These are phyloP conservation scores for Sceliomorpha sp. DNA, from an alignment of 2,888 invertebrate genomes.

Conservation along the genomic window DNA sequence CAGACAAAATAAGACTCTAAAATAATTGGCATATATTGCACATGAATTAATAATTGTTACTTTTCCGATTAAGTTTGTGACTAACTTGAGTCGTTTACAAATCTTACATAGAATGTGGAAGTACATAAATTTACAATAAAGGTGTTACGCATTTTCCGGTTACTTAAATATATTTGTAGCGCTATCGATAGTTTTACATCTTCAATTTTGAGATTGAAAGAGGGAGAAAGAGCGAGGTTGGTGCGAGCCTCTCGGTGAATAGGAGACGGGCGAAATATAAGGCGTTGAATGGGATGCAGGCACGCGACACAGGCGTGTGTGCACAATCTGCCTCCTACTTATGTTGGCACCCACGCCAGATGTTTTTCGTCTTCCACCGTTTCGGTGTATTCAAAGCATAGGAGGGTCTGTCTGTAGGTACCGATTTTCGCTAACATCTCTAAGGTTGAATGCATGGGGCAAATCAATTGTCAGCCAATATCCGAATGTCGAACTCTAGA, in stretches of 20 bases:
- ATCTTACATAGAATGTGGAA: too few species aligned
- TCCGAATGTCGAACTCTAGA: too few species aligned
- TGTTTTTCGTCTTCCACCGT: constrained; percentile 60
- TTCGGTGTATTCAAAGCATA: constrained; percentile 7
- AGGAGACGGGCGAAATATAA: constrained; percentile 31
- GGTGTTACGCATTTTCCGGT: too few species aligned
- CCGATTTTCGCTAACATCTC: constrained; percentile 13
- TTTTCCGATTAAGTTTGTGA: too few species aligned
- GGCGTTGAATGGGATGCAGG: constrained; percentile 26
- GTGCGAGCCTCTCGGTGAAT: constrained; percentile 17
- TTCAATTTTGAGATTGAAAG: constrained; percentile 38
- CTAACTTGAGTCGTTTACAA: too few species aligned
- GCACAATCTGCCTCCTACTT: constrained; percentile 71
- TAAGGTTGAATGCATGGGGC: neutral
- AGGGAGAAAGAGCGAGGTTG: constrained; percentile 36
- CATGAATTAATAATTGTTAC: too few species aligned
- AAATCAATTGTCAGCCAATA: too few species aligned
- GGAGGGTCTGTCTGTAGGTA: constrained; percentile 18
- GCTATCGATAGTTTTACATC: too few species aligned
- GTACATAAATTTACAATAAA: too few species aligned
- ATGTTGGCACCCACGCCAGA: constrained; percentile 71
- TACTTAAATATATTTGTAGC: too few species aligned
- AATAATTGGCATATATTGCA: too few species aligned
- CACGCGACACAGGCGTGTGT: constrained; percentile 57
- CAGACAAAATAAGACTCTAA: too few species aligned